Evolutionary conservation across 2,888 invertebrate genomes (phyloP), one percentile per base, ranked within the genome.

Genomic region (Ormyrus pomaceus): DNA sequence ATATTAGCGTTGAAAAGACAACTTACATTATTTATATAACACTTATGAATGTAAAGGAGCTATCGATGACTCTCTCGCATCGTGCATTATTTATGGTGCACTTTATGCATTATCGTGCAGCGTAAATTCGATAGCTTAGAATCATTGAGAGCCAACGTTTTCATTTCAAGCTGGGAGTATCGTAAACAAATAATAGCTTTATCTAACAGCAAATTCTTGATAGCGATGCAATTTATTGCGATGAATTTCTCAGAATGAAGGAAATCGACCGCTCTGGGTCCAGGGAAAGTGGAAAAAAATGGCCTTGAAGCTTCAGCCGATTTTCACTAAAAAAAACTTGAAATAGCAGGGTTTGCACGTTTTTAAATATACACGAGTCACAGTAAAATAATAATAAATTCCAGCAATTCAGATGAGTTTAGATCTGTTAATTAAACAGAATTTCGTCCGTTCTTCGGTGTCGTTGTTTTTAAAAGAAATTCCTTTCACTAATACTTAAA

Each of bases 181-280:
- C 51, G 51, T 6, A 51, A 55, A 55, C 46, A 45, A 59, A 69
- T 73, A 66, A 71, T 71, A 69, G 55, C 13, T 80, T 65, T 71
- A 80, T 80, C 72, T 68, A 80, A 80, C 69, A 72, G 56, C 66
- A 72, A 71, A 48, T 80, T 80, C 80, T 68, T 34, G 75, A 76
- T 71, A 72, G 71, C 50, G 34, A 34, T 4, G 76, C 62, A 61
- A 64, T 76, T 68, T 66, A 65, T 58, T 45, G 5, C 55, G 75
- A 80, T 75, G 71, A 80, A 66, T 66, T 80, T 80, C 79, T 53
- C 6, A 50, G 80, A 80, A 80, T 66, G 56, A 34, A 34, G 34
- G 34, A 34, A 34, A 4, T 34, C 34, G 34, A 34, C 34, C 34
- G 34, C 4, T 34, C 34, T 4, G 0, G 34, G 34, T 34, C 4